A percentile compares a stretch with the other conserved stretches of the same genome.
phyloP scores from a whole-genome alignment of 2,797 vertebrate species.

The Spheniscus humboldti region DNA sequence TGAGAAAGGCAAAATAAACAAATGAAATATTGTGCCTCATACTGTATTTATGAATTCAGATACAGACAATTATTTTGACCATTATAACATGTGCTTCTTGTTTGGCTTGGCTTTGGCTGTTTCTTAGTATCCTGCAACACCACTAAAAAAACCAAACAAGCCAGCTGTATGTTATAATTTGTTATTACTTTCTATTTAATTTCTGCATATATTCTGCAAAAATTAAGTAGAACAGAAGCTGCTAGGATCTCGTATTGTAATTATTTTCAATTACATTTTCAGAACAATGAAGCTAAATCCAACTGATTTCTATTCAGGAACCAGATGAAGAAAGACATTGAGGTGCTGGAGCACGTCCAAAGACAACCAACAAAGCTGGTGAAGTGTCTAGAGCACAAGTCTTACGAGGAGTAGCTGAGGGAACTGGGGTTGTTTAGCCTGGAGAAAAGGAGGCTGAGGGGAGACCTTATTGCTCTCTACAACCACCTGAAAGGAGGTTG shows the following conservation, averaged over 20 bases:
- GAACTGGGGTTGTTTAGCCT: background rate
- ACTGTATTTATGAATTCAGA: background rate
- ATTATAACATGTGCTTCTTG: background rate
- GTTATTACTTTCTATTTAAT: background rate
- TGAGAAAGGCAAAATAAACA: background rate
- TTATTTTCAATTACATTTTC: background rate
- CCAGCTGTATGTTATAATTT: background rate
- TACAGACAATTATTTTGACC: background rate
- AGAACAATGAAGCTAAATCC: background rate
- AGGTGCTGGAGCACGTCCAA: background rate
- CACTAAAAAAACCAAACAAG: background rate
- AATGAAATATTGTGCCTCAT: background rate
- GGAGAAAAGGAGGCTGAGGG: background rate
- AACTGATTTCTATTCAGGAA: background rate
- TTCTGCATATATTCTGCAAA: background rate
- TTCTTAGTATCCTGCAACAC: background rate
- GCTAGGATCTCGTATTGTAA: background rate
- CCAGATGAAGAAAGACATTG: background rate
- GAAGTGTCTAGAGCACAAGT: background rate
- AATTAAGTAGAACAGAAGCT: background rate
- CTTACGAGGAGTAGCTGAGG: background rate
- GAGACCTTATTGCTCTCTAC: background rate
- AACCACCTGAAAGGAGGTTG: background rate
- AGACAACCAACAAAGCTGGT: rapidly evolving
- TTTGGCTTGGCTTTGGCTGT: background rate